phyloP scores from a whole-genome alignment of 2,888 invertebrate genomes.

The Dione juno region DNA sequence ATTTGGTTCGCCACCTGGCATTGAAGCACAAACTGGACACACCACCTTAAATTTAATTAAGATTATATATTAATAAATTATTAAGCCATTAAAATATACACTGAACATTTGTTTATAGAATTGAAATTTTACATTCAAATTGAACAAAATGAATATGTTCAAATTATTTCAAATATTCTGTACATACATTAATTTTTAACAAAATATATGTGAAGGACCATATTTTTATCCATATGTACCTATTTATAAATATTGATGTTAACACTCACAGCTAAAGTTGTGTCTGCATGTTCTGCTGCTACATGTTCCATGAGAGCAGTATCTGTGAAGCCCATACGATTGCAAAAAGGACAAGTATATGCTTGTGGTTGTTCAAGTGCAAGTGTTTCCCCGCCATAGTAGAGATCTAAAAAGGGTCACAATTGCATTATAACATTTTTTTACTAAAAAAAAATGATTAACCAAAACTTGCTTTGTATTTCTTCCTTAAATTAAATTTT shows the following conservation, averaged over 20 bases:
- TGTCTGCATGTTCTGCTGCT: slow-evolving; percentile 95
- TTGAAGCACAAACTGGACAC: slow-evolving; percentile 98
- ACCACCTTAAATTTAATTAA: slow-evolving; percentile 84
- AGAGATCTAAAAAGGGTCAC: slow-evolving; percentile 87
- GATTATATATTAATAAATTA: not conserved
- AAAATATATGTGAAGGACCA: no score
- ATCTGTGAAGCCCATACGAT: slow-evolving; percentile 97
- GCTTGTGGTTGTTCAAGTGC: slow-evolving; percentile 96
- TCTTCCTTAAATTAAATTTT: no score
- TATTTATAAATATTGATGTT: not conserved
- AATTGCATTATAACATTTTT: not conserved
- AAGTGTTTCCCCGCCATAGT: slow-evolving; percentile 97
- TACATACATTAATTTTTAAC: no score
- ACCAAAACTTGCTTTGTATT: no score
- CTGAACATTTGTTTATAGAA: no score
- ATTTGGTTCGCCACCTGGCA: slow-evolving; percentile 98
- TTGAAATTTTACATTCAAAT: no score
- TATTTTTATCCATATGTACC: no score
- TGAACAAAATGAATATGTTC: no score
- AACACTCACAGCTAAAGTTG: slow-evolving; percentile 91
- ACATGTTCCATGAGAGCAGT: slow-evolving; percentile 95
- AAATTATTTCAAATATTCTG: no score
- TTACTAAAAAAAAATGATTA: no score
- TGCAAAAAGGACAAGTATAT: slow-evolving; percentile 99
- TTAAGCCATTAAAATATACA: not conserved